Evolutionary conservation across 2,797 vertebrate species (phyloP).

Genomic region (Sebastiscus tertius): DNA sequence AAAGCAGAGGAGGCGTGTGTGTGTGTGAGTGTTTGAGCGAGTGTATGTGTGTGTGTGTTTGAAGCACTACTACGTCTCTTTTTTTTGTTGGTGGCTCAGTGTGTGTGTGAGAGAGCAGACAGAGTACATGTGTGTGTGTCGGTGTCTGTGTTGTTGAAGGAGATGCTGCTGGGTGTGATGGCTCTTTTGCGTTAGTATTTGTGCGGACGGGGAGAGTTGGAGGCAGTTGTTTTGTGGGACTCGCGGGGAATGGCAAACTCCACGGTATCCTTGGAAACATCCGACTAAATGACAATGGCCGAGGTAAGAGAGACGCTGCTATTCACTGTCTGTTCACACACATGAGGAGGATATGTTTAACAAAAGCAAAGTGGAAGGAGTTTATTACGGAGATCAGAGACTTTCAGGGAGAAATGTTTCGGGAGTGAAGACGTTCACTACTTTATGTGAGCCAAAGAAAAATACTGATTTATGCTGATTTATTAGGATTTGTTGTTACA

Average conservation of each 20-base stretch:
- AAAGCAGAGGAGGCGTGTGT: constrained; percentile 59
- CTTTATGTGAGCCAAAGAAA: background rate
- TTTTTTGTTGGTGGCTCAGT: constrained; percentile 23
- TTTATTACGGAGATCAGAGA: background rate
- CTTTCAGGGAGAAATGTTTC: background rate
- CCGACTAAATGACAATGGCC: constrained; percentile 89
- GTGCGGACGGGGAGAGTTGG: constrained; percentile 87
- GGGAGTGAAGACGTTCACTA: background rate
- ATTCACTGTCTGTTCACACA: constrained; percentile 8
- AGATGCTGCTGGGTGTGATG: constrained; percentile 80
- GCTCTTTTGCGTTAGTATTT: constrained; percentile 86
- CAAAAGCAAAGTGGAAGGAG: constrained; percentile 34
- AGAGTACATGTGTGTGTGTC: constrained; percentile 41
- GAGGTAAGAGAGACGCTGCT: constrained; percentile 86
- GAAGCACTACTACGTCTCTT: constrained; percentile 49
- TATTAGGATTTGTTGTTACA: background rate
- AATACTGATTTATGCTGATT: background rate
- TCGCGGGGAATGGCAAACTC: constrained; percentile 91
- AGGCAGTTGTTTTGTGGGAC: constrained; percentile 87
- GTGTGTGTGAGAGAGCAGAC: constrained; percentile 12
- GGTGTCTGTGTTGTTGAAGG: constrained; percentile 37
- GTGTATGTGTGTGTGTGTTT: constrained; percentile 37
- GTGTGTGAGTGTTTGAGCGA: background rate
- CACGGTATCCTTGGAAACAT: constrained; percentile 85
- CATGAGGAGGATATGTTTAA: constrained; percentile 4